A percentile compares a stretch with the other conserved stretches of the same genome.
These are phyloP conservation scores for Notothenia rossii DNA, from an alignment of 2,113 vertebrate genomes.

Conservation along the genomic window DNA sequence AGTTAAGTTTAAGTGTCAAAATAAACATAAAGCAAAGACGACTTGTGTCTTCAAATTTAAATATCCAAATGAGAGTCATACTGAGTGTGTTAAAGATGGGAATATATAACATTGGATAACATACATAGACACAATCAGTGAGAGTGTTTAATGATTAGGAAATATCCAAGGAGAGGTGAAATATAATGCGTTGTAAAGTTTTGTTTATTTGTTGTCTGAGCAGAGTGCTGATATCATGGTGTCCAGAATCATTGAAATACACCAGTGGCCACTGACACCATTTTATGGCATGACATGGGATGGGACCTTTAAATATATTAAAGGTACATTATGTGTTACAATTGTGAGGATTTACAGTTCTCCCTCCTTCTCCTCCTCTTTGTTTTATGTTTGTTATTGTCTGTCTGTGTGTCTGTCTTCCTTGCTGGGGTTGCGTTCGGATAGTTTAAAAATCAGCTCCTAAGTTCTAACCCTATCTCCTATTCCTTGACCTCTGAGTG, in stretches of 20 bases:
- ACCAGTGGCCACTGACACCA: conserved; percentile 6
- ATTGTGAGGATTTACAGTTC: too few species aligned
- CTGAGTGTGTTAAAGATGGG: neutral
- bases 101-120: too few species aligned
- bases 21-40: conserved; percentile 20
- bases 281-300: conserved; percentile 1
- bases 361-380: too few species aligned
- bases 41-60: too few species aligned
- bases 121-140: neutral
- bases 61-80: neutral
- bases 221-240: conserved; percentile 39
- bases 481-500: too few species aligned
- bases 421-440: too few species aligned
- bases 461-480: too few species aligned
- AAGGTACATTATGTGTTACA: too few species aligned
- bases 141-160: neutral
- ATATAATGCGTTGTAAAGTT: neutral
- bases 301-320: too few species aligned
- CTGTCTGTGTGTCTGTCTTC: too few species aligned
- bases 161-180: neutral
- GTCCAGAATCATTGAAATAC: conserved; percentile 14
- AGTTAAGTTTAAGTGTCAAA: conserved; percentile 20
- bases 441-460: too few species aligned
- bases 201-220: conserved; percentile 1
- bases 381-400: too few species aligned